Conservation (phyloP, 2,888 invertebrate species). For the Caenorhabditis parvicauda region DNA sequence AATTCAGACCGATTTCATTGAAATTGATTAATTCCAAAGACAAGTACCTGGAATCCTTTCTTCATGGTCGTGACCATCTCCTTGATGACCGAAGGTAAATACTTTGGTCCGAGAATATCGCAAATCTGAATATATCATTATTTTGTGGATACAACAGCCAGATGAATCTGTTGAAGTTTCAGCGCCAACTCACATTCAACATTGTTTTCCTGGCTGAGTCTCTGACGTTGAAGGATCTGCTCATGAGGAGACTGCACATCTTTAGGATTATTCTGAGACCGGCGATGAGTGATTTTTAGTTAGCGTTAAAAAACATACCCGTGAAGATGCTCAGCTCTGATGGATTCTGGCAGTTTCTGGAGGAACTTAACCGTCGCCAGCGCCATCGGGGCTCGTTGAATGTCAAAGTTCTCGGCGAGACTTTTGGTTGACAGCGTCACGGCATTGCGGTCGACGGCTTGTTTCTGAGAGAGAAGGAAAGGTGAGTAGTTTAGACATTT, state of each 20-base stretch:
- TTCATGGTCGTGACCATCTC: slow-evolving; percentile 80
- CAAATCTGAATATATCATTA: too few species aligned
- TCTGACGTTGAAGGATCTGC: slow-evolving; percentile 68
- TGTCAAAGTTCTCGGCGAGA: slow-evolving; percentile 73
- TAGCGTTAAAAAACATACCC: slow-evolving; percentile 69
- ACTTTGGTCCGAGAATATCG: slow-evolving; percentile 78
- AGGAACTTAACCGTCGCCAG: slow-evolving; percentile 86
- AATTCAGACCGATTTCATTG: not conserved
- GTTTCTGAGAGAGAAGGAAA: slow-evolving; percentile 12
- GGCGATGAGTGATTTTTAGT: not conserved
- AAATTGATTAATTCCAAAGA: not conserved
- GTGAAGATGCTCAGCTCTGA: slow-evolving; percentile 51
- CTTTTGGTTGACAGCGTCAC: slow-evolving; percentile 19
- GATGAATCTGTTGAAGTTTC: too few species aligned
- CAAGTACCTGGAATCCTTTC: slow-evolving; percentile 77
- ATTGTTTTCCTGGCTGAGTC: slow-evolving; percentile 34
- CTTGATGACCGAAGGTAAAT: slow-evolving; percentile 76
- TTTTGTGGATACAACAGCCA: too few species aligned
- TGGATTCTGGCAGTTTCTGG: slow-evolving; percentile 76
- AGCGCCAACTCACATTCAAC: slow-evolving; percentile 65
- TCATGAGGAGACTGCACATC: slow-evolving; percentile 84
- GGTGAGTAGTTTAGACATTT: too few species aligned
- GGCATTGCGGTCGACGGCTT: slow-evolving; percentile 25
- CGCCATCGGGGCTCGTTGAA: slow-evolving; percentile 85
- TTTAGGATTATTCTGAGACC: slow-evolving; percentile 67